Conservation (phyloP, 1,140 invertebrate species). For the Mactra quadrangularis region DNA sequence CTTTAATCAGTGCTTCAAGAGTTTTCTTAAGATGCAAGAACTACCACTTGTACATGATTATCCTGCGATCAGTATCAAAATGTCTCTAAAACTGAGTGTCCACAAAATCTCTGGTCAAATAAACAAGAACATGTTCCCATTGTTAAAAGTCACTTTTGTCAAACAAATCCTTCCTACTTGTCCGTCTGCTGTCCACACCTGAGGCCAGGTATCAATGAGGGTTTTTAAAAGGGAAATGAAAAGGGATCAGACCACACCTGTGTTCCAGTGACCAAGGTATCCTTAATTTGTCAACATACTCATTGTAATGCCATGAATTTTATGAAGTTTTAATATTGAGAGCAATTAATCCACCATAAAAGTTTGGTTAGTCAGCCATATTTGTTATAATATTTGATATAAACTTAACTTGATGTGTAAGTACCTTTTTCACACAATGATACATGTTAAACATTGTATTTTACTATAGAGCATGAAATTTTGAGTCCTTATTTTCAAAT, state of each 20-base stretch:
- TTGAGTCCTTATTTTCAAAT: too few relatives aligned
- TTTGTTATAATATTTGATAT: background rate
- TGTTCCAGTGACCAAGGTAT: slow-evolving; percentile 6
- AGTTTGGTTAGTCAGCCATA: slow-evolving; percentile 17
- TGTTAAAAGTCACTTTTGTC: slow-evolving; percentile 38
- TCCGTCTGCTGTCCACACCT: slow-evolving; percentile 4
- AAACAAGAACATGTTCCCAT: slow-evolving; percentile 23
- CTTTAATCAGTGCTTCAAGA: background rate
- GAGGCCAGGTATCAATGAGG: background rate
- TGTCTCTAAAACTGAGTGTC: background rate
- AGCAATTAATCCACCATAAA: slow-evolving; percentile 15
- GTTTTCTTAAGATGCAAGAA: background rate
- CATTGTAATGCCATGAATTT: slow-evolving; percentile 11
- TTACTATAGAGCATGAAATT: too few relatives aligned
- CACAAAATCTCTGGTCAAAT: slow-evolving; percentile 1
- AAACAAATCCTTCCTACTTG: slow-evolving; percentile 4
- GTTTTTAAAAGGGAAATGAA: slow-evolving; percentile 3
- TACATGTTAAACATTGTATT: slow-evolving; percentile 26
- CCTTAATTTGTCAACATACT: slow-evolving; percentile 1
- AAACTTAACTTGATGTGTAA: slow-evolving; percentile 3
- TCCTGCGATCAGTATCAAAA: background rate
- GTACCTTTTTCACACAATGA: background rate
- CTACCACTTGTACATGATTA: background rate
- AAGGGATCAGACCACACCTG: slow-evolving; percentile 37
- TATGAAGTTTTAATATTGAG: slow-evolving; percentile 43